Evolutionary conservation across 2,888 invertebrate genomes (phyloP).

Genomic region (Brachylomia viminalis): DNA sequence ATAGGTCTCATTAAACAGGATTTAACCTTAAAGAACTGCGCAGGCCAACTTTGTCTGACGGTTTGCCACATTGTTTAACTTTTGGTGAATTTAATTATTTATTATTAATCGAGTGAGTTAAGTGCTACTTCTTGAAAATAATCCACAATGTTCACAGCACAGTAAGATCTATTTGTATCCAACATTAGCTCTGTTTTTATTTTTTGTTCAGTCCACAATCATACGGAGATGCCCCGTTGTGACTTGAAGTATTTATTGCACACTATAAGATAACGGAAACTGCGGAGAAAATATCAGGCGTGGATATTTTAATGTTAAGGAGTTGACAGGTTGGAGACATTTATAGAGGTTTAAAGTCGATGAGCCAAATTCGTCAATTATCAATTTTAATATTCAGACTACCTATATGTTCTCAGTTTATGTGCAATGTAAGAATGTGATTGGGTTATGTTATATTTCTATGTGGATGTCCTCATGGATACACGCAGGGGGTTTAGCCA

Average conservation of each 20-base stretch:
- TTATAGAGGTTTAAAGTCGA: background rate
- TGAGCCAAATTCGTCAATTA: background rate
- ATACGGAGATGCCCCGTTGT: slow-evolving; percentile 64
- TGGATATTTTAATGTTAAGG: slow-evolving; percentile 75
- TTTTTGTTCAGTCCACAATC: slow-evolving; percentile 58
- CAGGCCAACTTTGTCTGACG: background rate
- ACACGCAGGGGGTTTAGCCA: background rate
- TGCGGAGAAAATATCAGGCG: slow-evolving; percentile 75
- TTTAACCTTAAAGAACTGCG: background rate
- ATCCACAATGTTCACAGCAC: slow-evolving; percentile 29
- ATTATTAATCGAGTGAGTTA: background rate
- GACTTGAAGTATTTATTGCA: slow-evolving; percentile 80
- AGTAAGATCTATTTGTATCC: slow-evolving; percentile 54
- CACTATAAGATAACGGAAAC: slow-evolving; percentile 75
- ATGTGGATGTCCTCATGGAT: background rate
- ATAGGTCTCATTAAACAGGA: background rate
- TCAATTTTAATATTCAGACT: background rate
- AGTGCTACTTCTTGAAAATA: slow-evolving; percentile 13
- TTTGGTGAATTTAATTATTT: background rate
- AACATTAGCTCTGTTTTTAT: slow-evolving; percentile 56
- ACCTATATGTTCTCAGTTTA: background rate
- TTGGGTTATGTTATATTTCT: background rate
- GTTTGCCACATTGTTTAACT: background rate
- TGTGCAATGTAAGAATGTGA: background rate
- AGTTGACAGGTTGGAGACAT: slow-evolving; percentile 19